Conservation (phyloP, 2,113 vertebrate species). For the Chaetodon auriga region DNA sequence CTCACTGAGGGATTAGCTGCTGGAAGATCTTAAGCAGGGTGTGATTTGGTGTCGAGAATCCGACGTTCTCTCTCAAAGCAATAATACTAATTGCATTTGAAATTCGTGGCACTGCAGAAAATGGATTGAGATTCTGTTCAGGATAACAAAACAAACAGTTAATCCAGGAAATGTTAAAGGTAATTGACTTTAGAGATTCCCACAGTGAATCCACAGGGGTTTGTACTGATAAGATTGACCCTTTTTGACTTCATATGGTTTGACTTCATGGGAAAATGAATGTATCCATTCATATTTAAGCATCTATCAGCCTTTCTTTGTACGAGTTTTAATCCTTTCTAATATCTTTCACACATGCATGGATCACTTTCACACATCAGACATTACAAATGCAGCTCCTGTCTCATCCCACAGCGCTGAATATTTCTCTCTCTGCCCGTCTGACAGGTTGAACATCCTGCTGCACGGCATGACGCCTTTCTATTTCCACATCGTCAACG, state of each 20-base stretch:
- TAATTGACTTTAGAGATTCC: conserved; percentile 33
- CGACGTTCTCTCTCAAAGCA: conserved; percentile 22
- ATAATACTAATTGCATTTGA: conserved; percentile 36
- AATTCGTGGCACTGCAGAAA: conserved; percentile 34
- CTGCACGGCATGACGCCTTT: conserved; percentile 92
- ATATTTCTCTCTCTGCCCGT: conserved; percentile 9
- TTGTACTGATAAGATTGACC: not conserved
- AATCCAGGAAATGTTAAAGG: conserved; percentile 40
- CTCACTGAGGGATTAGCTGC: conserved; percentile 30
- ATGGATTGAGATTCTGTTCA: conserved; percentile 48
- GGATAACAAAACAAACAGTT: conserved; percentile 3
- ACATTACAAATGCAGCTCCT: not conserved
- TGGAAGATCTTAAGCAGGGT: conserved; percentile 12
- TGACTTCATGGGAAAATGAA: conserved; percentile 7
- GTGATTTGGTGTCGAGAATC: conserved; percentile 19
- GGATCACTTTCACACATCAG: not conserved
- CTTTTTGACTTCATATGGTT: not conserved
- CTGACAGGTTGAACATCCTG: conserved; percentile 91
- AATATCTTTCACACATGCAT: not conserved
- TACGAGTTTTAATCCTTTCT: not conserved
- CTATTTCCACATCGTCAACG: conserved; percentile 93
- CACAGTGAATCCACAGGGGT: not conserved
- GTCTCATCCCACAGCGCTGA: not conserved
- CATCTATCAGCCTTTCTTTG: not conserved
- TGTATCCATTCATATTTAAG: not conserved